phyloP scores from a whole-genome alignment of 2,888 invertebrate genomes.

The Eurytoma adleriae region DNA sequence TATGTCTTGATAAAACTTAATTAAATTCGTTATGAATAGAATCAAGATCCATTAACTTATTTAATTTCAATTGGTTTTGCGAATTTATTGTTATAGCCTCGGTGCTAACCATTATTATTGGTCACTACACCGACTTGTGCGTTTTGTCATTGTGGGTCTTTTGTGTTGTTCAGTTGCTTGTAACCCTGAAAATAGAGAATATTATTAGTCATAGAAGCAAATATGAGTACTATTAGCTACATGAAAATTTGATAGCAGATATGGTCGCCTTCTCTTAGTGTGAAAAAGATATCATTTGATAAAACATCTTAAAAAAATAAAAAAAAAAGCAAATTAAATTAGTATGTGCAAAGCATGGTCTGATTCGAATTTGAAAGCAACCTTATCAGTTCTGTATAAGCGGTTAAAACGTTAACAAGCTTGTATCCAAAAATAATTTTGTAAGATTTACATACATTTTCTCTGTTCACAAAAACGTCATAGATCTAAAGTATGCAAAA shows the following conservation, averaged over 20 bases:
- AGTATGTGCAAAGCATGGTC: neutral
- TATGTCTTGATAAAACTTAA: constrained; percentile 30
- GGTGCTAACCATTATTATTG: constrained; percentile 30
- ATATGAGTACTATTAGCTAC: neutral
- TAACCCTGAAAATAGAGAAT: constrained; percentile 68
- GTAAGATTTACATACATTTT: no score
- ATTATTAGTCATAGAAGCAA: neutral
- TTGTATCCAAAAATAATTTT: no score
- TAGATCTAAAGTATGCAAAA: no score
- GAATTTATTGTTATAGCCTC: constrained; percentile 20
- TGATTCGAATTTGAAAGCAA: constrained; percentile 13
- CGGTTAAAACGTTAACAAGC: no score
- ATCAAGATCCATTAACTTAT: neutral
- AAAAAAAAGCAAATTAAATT: constrained; percentile 20
- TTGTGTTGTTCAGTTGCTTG: constrained; percentile 68
- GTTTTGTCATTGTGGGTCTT: constrained; percentile 63
- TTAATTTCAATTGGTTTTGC: constrained; percentile 17
- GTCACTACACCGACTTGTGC: constrained; percentile 40
- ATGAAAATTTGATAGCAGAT: neutral
- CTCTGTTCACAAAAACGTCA: no score
- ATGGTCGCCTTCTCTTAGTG: neutral
- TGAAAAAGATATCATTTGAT: neutral
- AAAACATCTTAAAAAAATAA: neutral
- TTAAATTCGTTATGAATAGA: neutral
- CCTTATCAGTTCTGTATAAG: no score